Evolutionary conservation across 2,113 vertebrate species (phyloP).

Genomic region (Tyto alba): DNA sequence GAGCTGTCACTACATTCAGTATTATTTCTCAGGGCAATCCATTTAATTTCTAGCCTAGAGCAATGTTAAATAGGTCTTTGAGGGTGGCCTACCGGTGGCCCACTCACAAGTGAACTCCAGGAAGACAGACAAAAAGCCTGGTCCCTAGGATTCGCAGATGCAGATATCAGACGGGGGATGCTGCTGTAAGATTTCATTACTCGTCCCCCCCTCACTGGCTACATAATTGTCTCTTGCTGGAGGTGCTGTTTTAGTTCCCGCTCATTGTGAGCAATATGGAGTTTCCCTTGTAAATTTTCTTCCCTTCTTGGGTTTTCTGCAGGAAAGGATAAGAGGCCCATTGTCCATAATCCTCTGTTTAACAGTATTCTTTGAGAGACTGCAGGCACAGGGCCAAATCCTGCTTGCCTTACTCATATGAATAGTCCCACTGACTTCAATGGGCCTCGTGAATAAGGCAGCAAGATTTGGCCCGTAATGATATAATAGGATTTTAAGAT

Average conservation of each 20-base stretch:
- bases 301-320: conserved; percentile 52
- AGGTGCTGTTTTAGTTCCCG: conserved; percentile 21
- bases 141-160: neutral
- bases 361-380: conserved; percentile 68
- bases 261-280: conserved; percentile 37
- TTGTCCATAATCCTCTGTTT: conserved; percentile 65
- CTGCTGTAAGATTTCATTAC: neutral
- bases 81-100: conserved; percentile 23
- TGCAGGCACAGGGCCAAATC: conserved; percentile 59
- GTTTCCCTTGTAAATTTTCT: conserved; percentile 49
- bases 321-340: conserved; percentile 47
- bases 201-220: neutral
- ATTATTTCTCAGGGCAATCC: neutral
- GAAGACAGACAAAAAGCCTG: neutral
- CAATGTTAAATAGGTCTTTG: conserved; percentile 11
- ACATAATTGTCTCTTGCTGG: neutral
- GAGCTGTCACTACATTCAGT: neutral
- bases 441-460: conserved; percentile 57
- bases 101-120: neutral
- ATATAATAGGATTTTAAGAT: conserved; percentile 65
- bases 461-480: conserved; percentile 54
- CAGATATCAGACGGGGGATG: neutral
- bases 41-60: conserved; percentile 3
- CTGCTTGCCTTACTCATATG: conserved; percentile 54
- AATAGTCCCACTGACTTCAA: conserved; percentile 47